Conservation (phyloP, 2,888 invertebrate species). For the Glyphotaelius pellucidus region DNA sequence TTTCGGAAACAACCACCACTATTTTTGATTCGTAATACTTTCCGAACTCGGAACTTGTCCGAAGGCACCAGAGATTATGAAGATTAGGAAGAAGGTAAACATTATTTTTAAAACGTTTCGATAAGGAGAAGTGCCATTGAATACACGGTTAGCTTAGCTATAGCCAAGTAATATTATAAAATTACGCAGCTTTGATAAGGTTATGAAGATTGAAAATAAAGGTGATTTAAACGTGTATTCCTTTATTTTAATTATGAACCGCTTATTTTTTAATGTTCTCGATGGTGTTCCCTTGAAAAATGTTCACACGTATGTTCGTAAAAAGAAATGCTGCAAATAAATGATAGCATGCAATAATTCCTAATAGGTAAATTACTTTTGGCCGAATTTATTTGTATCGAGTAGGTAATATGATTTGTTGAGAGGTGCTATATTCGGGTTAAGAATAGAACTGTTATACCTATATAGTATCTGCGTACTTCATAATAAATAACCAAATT, state of each 20-base stretch:
- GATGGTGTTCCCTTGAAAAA: neutral
- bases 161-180: neutral
- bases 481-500: neutral
- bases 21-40: constrained; percentile 33
- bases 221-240: neutral
- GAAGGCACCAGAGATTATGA: neutral
- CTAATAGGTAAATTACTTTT: neutral
- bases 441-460: neutral
- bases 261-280: neutral
- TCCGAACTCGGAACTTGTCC: neutral
- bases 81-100: neutral
- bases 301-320: neutral
- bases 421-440: neutral
- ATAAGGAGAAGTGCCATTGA: neutral
- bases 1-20: neutral
- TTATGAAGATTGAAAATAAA: neutral
- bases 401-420: neutral
- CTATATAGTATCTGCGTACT: neutral
- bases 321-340: neutral
- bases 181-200: neutral
- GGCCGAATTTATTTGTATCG: neutral
- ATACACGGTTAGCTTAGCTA: neutral
- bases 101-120: neutral
- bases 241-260: neutral
- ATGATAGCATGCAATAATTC: neutral